A percentile compares a stretch with the other conserved stretches of the same genome.
phyloP scores from a whole-genome alignment of 2,888 invertebrate species.

The Scrobipalpa atriplicella region DNA sequence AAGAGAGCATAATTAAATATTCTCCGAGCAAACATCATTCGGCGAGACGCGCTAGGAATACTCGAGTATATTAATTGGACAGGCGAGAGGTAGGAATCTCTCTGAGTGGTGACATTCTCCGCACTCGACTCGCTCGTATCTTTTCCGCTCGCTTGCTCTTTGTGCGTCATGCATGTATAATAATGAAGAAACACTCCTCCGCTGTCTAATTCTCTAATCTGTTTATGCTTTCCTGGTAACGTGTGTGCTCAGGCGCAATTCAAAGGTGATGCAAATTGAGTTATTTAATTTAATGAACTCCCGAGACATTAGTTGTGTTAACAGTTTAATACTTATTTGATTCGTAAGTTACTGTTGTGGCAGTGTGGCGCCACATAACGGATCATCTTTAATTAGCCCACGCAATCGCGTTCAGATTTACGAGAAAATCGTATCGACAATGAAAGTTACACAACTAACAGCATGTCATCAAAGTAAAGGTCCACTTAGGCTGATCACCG shows the following conservation, averaged over 20 bases:
- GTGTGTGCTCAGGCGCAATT: not conserved
- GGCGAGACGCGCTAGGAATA: slow-evolving; percentile 29
- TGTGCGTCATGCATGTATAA: slow-evolving; percentile 33
- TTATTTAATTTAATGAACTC: slow-evolving; percentile 10
- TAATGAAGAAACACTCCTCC: slow-evolving; percentile 29
- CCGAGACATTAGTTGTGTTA: not conserved
- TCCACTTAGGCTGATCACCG: slow-evolving; percentile 4
- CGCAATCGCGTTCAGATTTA: not conserved
- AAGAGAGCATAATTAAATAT: slow-evolving; percentile 31
- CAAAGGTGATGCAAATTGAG: slow-evolving; percentile 12
- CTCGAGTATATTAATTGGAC: slow-evolving; percentile 37
- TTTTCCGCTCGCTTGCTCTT: slow-evolving; percentile 34
- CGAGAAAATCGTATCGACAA: slow-evolving; percentile 4
- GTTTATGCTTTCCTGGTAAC: slow-evolving; percentile 22
- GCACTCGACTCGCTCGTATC: slow-evolving; percentile 28
- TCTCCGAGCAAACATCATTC: slow-evolving; percentile 29
- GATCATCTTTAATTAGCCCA: not conserved
- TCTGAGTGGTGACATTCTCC: slow-evolving; percentile 34
- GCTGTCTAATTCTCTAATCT: slow-evolving; percentile 27
- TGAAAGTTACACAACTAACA: slow-evolving; percentile 11
- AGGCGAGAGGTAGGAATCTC: slow-evolving; percentile 31
- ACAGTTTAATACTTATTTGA: not conserved
- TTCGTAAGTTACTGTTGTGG: not conserved
- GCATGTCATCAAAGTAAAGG: slow-evolving; percentile 11
- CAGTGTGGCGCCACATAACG: not conserved